These are phyloP conservation scores for Tokudaia muenninki DNA, from an alignment of 2,797 vertebrate genomes.

Conservation along the genomic window DNA sequence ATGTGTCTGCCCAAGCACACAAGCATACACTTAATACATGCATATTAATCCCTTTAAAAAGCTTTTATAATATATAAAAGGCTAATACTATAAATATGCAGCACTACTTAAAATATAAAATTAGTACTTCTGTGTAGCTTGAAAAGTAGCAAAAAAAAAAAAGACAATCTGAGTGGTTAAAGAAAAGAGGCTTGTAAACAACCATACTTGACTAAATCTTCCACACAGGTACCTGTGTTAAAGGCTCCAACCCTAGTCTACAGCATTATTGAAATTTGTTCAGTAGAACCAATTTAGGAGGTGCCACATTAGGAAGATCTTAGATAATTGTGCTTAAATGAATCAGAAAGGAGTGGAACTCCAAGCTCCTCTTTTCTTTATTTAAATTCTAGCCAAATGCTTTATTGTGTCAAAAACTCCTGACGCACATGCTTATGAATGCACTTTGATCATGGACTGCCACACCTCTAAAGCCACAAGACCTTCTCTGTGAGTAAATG, in stretches of 20 bases:
- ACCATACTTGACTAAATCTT: neutral
- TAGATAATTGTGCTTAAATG: neutral
- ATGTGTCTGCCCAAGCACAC: neutral
- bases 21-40: neutral
- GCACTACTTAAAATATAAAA: neutral
- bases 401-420: neutral
- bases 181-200: neutral
- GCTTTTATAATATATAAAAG: neutral
- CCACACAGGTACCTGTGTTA: neutral
- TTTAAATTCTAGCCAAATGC: neutral
- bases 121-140: neutral
- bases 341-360: neutral
- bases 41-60: neutral
- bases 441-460: neutral
- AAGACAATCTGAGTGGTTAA: neutral
- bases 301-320: neutral
- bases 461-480: neutral
- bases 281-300: neutral
- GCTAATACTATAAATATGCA: neutral
- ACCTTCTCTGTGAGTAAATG: neutral
- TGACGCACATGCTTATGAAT: neutral
- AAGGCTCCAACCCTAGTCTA: neutral
- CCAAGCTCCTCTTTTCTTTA: neutral
- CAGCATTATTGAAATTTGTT: neutral
- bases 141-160: constrained; percentile 7